Conservation (phyloP, 35 echinoderm and acorn worm species). For the Patiria miniata region DNA sequence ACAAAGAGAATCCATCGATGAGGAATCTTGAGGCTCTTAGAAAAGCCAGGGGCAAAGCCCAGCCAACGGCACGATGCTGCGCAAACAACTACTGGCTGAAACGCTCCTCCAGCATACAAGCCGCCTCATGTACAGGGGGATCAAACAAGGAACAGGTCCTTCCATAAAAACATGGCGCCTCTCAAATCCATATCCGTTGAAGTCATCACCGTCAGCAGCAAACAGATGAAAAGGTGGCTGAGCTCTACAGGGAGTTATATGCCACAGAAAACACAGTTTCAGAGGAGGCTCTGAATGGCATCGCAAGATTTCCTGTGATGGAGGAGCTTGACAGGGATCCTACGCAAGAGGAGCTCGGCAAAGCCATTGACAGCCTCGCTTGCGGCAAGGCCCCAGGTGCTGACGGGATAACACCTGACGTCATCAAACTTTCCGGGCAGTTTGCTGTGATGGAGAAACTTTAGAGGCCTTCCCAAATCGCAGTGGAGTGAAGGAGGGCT, state of each 20-base stretch:
- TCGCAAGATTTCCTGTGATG: neutral
- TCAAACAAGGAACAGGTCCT: slow-evolving; percentile 12
- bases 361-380: slow-evolving; percentile 43
- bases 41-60: neutral
- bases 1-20: neutral
- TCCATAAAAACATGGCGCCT: neutral
- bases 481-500: slow-evolving; percentile 22
- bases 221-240: slow-evolving; percentile 46
- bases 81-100: neutral
- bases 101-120: neutral
- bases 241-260: slow-evolving; percentile 66
- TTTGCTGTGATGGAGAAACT: neutral
- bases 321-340: slow-evolving; percentile 4
- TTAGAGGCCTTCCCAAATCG: slow-evolving; percentile 38
- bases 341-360: slow-evolving; percentile 24
- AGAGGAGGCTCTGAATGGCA: slow-evolving; percentile 10
- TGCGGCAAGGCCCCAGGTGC: slow-evolving; percentile 24
- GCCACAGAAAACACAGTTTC: slow-evolving; percentile 41
- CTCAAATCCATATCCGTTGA: slow-evolving; percentile 27
- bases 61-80: neutral
- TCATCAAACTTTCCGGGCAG: slow-evolving; percentile 60
- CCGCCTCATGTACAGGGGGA: neutral
- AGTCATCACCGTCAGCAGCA: slow-evolving; percentile 36
- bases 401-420: slow-evolving; percentile 32
- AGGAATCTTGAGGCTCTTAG: slow-evolving; percentile 12